phyloP scores from a whole-genome alignment of 2,888 invertebrate species.

The Drosophila infuscata region DNA sequence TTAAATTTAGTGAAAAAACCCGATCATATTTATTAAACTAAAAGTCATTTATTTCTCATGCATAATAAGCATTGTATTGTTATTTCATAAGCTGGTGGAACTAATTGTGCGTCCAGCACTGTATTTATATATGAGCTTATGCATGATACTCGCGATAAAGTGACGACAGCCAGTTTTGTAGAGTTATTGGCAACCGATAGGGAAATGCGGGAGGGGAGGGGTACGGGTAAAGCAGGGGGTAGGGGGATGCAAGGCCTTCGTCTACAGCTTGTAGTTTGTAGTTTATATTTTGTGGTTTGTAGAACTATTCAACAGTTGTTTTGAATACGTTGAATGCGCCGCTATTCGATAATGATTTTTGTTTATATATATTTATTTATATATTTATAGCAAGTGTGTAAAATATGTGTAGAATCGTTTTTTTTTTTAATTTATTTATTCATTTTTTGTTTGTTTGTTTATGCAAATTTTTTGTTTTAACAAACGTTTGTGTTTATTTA shows the following conservation, averaged over 20 bases:
- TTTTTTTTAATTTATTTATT: background rate
- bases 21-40: background rate
- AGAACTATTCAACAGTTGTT: constrained; percentile 52
- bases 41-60: background rate
- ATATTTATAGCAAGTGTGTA: constrained; percentile 7
- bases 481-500: background rate
- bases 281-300: constrained; percentile 27
- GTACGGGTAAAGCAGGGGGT: background rate
- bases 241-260: constrained; percentile 35
- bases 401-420: background rate
- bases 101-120: background rate
- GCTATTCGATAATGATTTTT: constrained; percentile 30
- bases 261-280: constrained; percentile 17
- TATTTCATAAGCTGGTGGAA: background rate
- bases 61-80: background rate
- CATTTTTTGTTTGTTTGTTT: background rate
- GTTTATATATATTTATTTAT: constrained; percentile 23
- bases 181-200: background rate
- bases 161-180: constrained; percentile 24
- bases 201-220: background rate
- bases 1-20: background rate
- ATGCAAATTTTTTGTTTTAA: background rate
- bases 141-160: constrained; percentile 53
- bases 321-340: constrained; percentile 50
- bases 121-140: constrained; percentile 35